Evolutionary conservation across 2,797 vertebrate species (phyloP).

Genomic region (Hafferia zeledoni): DNA sequence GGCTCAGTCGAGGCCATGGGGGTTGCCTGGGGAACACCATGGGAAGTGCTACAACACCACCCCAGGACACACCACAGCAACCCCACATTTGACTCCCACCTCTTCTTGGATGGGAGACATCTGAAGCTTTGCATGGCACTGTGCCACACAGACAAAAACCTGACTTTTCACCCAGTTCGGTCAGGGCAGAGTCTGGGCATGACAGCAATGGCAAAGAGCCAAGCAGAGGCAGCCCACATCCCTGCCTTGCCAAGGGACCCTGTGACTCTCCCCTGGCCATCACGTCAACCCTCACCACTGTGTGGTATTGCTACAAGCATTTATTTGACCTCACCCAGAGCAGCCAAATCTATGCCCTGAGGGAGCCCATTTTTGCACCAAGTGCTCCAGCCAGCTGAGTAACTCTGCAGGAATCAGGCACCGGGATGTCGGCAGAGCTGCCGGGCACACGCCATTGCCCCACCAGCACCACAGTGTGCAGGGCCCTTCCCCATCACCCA

Average conservation of each 20-base stretch:
- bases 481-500: background rate
- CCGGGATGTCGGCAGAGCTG: rapidly evolving
- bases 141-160: background rate
- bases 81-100: background rate
- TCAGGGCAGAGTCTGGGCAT: background rate
- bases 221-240: rapidly evolving
- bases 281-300: rapidly evolving
- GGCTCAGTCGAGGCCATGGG: rapidly evolving
- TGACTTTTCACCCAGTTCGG: rapidly evolving
- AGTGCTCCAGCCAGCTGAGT: rapidly evolving
- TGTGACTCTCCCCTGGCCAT: background rate
- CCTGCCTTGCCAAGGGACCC: background rate
- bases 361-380: background rate
- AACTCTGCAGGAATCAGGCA: background rate
- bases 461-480: background rate
- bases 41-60: background rate
- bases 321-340: background rate
- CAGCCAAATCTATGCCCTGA: background rate
- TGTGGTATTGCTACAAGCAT: background rate
- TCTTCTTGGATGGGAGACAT: rapidly evolving
- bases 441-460: rapidly evolving
- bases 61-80: background rate
- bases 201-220: background rate
- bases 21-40: background rate
- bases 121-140: background rate